Percentiles rank a stretch among this genome's conserved stretches.
Evolutionary conservation across 2,797 vertebrate species (phyloP).

Genomic region (Echiichthys vipera): DNA sequence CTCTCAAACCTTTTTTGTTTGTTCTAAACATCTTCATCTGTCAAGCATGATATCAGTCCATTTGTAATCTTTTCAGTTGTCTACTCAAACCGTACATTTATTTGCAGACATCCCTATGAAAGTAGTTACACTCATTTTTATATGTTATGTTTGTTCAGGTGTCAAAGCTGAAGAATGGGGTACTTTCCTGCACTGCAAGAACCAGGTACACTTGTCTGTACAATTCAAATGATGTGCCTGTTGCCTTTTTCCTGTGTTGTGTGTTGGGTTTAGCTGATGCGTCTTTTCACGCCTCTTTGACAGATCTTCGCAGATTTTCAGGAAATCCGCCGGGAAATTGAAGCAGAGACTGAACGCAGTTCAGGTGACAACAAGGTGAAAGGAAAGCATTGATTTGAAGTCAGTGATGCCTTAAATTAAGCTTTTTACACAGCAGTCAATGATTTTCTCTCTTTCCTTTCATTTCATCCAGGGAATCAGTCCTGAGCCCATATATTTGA

Average conservation of each 20-base stretch:
- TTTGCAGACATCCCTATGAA: neutral
- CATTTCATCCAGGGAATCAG: conserved; percentile 82
- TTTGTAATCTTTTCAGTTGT: conserved; percentile 21
- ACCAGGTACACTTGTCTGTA: conserved; percentile 79
- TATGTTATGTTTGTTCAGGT: conserved; percentile 67
- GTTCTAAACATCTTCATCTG: neutral
- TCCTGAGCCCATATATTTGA: conserved; percentile 86
- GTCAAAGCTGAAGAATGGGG: conserved; percentile 89
- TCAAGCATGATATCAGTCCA: conserved; percentile 18
- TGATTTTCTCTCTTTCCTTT: neutral
- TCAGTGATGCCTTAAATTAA: neutral
- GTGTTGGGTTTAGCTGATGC: neutral
- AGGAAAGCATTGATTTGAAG: neutral
- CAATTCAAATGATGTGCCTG: neutral
- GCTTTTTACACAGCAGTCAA: conserved; percentile 16
- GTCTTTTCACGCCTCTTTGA: conserved; percentile 22
- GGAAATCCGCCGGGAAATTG: conserved; percentile 86
- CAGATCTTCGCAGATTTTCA: conserved; percentile 86
- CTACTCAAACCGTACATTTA: neutral
- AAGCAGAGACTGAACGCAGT: conserved; percentile 83
- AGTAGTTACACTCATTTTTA: neutral
- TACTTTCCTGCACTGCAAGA: conserved; percentile 88
- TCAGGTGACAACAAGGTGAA: conserved; percentile 86
- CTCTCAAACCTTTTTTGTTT: conserved; percentile 22
- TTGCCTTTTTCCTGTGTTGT: neutral